Base-by-base conservation (phyloP, 2,888 invertebrate genomes). In the Hirtodrosophila alboralis region DNA sequence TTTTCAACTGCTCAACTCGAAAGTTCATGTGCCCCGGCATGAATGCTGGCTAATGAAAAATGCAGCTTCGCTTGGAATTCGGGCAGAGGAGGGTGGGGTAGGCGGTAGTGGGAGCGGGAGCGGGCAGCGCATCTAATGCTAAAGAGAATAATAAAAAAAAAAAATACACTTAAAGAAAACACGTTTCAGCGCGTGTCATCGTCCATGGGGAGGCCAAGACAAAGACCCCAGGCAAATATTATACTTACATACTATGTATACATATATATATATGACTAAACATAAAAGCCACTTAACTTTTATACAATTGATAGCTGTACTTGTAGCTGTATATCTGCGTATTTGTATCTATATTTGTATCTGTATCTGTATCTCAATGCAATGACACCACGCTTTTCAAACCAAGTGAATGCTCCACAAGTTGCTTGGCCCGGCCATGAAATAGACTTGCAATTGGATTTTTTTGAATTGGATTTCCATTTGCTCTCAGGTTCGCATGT, bases 151-250 rank as follows among this genome's bases (percentile, higher is more conserved):
- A 23, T n/a, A 41, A 13, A 38, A 13, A 14, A 16, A 23, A 21
- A 33, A 61, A 28, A 26, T n/a, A n/a, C n/a, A n/a, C n/a, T n/a
- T n/a, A n/a, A n/a, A n/a, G n/a, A 48, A 86, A 84, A 84, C 86
- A 79, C 41, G 86, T 84, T 86, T 66, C 58, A 64, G 44, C 78
- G 85, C 81, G 85, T 79, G 78, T 79, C 78, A 81, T 65, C 86
- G 76, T 66, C 66, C 80, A 80, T 54, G 54, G 31, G 58, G 69
- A 61, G 73, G 77, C 74, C 74, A 66, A 84, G 67, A 75, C 84
- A 86, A 77, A 77, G 77, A 78, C 86, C 86, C 71, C 86, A 34
- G 36, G 36, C 33, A 41, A 41, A 44, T 7, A 69, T 52, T 40
- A 52, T 18, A 18, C 18, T 18, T 4, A 18, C n/a, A n/a, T n/a